Conservation (phyloP, 2,113 vertebrate genomes). For the Miniopterus natalensis region DNA sequence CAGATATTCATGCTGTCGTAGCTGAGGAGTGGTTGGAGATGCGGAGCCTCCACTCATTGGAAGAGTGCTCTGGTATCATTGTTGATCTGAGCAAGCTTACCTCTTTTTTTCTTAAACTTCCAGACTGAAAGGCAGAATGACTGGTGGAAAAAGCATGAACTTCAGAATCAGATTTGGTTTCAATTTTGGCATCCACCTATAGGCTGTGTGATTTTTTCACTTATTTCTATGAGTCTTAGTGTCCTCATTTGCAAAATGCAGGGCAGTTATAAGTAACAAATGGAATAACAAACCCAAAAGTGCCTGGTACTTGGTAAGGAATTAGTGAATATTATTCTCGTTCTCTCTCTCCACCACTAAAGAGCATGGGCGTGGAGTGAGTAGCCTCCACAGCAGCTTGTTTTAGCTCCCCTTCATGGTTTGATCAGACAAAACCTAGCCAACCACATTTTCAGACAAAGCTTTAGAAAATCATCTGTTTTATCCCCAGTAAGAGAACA, state of each 20-base stretch:
- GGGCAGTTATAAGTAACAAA: neutral
- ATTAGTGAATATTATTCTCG: neutral
- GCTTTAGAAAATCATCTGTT: neutral
- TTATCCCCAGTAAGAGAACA: neutral
- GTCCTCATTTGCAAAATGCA: constrained; percentile 44
- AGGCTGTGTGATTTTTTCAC: neutral
- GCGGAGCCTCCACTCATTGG: neutral
- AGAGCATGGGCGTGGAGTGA: neutral
- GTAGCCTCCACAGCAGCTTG: no score
- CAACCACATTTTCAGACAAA: neutral
- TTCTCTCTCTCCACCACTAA: neutral
- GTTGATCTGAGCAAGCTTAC: neutral
- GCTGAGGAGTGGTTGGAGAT: neutral
- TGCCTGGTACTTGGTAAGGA: neutral
- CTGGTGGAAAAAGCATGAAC: neutral
- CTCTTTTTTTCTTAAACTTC: neutral
- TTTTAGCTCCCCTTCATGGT: neutral
- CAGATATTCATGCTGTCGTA: neutral
- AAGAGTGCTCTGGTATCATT: neutral
- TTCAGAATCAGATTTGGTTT: neutral
- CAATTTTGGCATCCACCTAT: neutral
- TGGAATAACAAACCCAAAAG: neutral
- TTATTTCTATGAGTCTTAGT: neutral
- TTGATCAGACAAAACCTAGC: neutral
- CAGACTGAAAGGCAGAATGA: neutral